These are phyloP conservation scores for Drosophila silvestris DNA, from an alignment of 2,888 invertebrate species.

Conservation along the genomic window DNA sequence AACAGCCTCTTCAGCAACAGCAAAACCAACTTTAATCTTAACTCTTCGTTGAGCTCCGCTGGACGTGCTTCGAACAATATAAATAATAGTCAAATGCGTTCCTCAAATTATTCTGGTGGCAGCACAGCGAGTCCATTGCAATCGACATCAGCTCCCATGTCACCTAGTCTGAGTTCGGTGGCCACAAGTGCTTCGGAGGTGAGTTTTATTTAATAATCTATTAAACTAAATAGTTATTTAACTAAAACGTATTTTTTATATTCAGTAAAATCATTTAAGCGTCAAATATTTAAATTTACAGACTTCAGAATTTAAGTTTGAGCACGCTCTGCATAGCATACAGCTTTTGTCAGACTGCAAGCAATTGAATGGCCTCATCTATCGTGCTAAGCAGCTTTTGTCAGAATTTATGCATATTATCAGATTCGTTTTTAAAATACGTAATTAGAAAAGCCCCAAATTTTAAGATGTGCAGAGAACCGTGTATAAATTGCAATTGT, in stretches of 20 bases:
- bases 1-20: slow-evolving; percentile 24
- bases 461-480: not conserved
- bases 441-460: not conserved
- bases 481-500: not conserved
- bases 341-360: slow-evolving; percentile 23
- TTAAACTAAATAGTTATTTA: not conserved
- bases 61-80: slow-evolving; percentile 51
- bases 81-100: slow-evolving; percentile 78
- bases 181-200: slow-evolving; percentile 94
- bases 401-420: not conserved
- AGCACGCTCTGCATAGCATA: not conserved
- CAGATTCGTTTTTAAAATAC: not conserved
- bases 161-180: slow-evolving; percentile 91
- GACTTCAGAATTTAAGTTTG: too few relatives aligned
- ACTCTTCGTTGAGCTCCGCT: slow-evolving; percentile 34
- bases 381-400: not conserved
- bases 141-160: slow-evolving; percentile 85
- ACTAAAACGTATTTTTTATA: not conserved
- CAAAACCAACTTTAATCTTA: slow-evolving; percentile 43
- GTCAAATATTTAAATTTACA: not conserved
- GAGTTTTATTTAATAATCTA: slow-evolving; percentile 66
- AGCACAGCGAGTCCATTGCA: slow-evolving; percentile 86
- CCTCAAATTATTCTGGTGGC: slow-evolving; percentile 59
- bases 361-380: not conserved
- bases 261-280: not conserved